Base-by-base conservation (phyloP, 1,140 invertebrate species). In the Caerostris extrusa region DNA sequence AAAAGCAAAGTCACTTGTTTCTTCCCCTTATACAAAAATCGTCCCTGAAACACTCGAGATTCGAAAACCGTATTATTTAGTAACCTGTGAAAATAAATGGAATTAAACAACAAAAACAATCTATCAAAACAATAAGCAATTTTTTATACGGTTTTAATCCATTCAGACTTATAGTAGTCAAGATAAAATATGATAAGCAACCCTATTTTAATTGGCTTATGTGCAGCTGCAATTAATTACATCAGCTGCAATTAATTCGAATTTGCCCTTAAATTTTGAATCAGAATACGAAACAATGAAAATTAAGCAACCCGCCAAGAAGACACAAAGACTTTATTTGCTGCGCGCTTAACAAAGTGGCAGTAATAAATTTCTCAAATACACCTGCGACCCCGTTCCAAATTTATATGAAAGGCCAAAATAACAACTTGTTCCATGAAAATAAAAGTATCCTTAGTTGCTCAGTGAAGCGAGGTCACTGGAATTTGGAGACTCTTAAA, bases 401-500 rank as follows among this genome's bases (percentile, higher is more conserved):
- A 77, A 77, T 77, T 77, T 77, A 77, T 77, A 50, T 50, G 34
- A 77, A 12, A 12, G 34, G 34, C 19, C 71, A 77, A 77, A 77
- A 53, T 50, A 77, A 77, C 34, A 77, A 77, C 34, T 77, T 77
- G 50, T 50, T 50, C 71, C 5, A 5, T 3, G 34, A 67, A 14
- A 77, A 34, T 34, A 50, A 19, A n/a, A 5, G 71, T 77, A 5
- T 53, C 12, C 34, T 77, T 50, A 53, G 50, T 12, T 12, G 71
- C 71, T 12, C 14, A 50, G 12, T 3, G 3, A 77, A 77, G 50
- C 3, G 71, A n/a, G 61, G 12, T 19, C 6, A 7, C 55, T 17
- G 34, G 19, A 83, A 56, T 83, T 57, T 58, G 2, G 82, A 57
- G 53, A 83, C 55, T 17, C 55, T 83, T 58, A 7, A 83, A 50